A percentile compares a stretch with the other conserved stretches of the same genome.
These are phyloP conservation scores for Myrmecophaga tridactyla DNA, from an alignment of 2,113 vertebrate genomes.

Conservation along the genomic window DNA sequence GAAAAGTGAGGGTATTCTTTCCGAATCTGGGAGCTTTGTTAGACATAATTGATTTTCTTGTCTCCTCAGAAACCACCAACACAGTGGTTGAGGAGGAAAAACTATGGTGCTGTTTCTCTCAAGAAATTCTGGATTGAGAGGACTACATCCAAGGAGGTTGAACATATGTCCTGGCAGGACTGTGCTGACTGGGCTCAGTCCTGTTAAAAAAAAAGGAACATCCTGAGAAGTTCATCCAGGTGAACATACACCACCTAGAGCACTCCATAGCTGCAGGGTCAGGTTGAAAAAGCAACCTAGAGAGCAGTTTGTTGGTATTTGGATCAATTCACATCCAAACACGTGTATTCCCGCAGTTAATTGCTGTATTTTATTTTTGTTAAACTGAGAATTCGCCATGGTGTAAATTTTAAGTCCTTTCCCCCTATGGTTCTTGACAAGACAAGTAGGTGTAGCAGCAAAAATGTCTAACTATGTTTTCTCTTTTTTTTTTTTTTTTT, in stretches of 20 bases:
- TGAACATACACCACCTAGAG: not conserved
- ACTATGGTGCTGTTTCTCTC: not conserved
- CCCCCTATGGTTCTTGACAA: not conserved
- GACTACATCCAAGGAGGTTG: not conserved
- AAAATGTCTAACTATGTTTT: not conserved
- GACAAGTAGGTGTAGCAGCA: not conserved
- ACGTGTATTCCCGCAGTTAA: not conserved
- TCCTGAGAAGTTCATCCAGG: not conserved
- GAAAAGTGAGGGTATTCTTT: not conserved
- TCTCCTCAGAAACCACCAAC: not conserved
- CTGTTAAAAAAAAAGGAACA: too few species aligned
- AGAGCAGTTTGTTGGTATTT: not conserved
- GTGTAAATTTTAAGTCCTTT: not conserved
- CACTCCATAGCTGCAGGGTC: not conserved
- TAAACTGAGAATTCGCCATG: not conserved
- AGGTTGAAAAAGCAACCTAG: not conserved
- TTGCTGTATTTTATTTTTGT: not conserved
- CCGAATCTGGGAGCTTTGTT: not conserved
- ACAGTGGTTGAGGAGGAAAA: not conserved
- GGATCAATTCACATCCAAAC: not conserved
- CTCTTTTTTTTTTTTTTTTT: too few species aligned
- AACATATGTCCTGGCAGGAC: not conserved
- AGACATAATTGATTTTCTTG: not conserved
- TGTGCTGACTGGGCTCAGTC: not conserved
- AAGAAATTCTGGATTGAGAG: not conserved